These are phyloP conservation scores for Drosophila ananassae DNA, from an alignment of 1,140 invertebrate genomes.

Conservation along the genomic window DNA sequence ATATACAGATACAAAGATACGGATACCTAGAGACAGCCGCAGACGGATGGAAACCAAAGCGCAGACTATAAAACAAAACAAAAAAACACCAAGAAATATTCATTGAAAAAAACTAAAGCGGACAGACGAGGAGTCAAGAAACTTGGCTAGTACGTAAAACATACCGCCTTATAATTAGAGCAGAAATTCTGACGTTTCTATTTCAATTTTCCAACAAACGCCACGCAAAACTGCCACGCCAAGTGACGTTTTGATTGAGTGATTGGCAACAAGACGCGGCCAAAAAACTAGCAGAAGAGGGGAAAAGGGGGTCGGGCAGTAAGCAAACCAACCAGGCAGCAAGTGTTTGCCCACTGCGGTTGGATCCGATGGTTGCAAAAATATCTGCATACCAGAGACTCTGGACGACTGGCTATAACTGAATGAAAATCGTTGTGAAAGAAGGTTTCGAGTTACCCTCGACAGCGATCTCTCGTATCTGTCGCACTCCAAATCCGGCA, in stretches of 20 bases:
- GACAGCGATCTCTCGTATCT: constrained; percentile 32
- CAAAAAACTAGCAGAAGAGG: constrained; percentile 13
- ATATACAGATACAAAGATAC: constrained; percentile 26
- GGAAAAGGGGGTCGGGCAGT: constrained; percentile 18
- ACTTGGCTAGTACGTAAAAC: constrained; percentile 74
- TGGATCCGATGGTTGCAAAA: constrained; percentile 68
- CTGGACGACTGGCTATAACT: constrained; percentile 47
- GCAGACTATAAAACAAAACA: constrained; percentile 59
- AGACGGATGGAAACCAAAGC: constrained; percentile 54
- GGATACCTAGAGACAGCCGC: constrained; percentile 23
- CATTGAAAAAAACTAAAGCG: constrained; percentile 35
- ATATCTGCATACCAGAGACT: constrained; percentile 74
- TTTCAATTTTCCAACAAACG: constrained; percentile 83
- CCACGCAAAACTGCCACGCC: constrained; percentile 81
- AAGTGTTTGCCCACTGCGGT: constrained; percentile 78
- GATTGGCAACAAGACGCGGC: constrained; percentile 81
- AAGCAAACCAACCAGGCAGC: constrained; percentile 80
- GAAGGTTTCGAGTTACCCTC: constrained; percentile 74
- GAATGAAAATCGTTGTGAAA: constrained; percentile 82
- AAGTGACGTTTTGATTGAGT: constrained; percentile 84
- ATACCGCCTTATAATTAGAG: constrained; percentile 84
- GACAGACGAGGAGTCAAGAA: constrained; percentile 70
- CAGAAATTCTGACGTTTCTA: constrained; percentile 84
- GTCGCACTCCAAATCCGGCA: constrained; percentile 72
- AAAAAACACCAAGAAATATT: constrained; percentile 46